These are phyloP conservation scores for Psilopsiagon aurifrons DNA, from an alignment of 2,113 vertebrate species.

Conservation along the genomic window DNA sequence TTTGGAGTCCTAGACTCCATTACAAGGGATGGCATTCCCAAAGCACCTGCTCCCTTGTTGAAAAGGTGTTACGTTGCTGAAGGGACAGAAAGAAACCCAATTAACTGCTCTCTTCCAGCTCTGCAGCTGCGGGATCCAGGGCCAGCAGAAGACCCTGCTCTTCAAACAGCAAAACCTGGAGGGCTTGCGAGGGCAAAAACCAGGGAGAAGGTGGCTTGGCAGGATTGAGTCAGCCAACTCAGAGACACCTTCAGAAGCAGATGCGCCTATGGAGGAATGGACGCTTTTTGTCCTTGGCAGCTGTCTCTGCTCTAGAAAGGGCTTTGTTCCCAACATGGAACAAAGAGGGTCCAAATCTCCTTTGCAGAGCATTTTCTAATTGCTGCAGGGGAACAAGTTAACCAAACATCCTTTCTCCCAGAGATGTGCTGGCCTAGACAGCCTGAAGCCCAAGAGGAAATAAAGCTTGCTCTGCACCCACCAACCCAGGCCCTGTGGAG, in stretches of 20 bases:
- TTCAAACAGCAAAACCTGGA: neutral
- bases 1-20: neutral
- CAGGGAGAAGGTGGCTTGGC: neutral
- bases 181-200: neutral
- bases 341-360: neutral
- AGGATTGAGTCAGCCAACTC: neutral
- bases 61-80: neutral
- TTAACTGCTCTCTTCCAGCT: neutral
- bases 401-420: neutral
- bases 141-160: neutral
- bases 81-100: neutral
- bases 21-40: neutral
- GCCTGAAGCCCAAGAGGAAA: neutral
- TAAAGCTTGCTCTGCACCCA: neutral
- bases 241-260: rapidly evolving
- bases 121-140: neutral
- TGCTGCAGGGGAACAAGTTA: neutral
- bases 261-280: neutral
- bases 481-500: neutral
- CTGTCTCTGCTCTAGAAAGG: neutral
- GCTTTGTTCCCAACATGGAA: neutral
- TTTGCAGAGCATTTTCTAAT: neutral
- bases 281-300: neutral
- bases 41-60: neutral
- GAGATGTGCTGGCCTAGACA: neutral